Base-by-base conservation (phyloP, 2,888 invertebrate species). In the Cataglyphis altisquamis region DNA sequence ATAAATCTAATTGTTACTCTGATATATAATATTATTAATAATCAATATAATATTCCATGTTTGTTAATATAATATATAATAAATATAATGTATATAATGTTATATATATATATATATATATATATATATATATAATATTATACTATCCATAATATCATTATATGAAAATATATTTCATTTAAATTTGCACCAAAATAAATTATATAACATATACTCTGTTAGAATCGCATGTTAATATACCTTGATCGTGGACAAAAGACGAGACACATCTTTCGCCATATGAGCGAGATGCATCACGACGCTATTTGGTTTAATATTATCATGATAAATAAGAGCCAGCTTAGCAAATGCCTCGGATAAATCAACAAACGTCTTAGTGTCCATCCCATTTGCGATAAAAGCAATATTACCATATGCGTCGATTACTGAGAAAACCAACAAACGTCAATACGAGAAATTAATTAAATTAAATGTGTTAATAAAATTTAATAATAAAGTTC, bases 271-370 rank as follows among this genome's bases (percentile, higher is more conserved):
- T 66, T 86, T 84, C 0, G 89, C 67, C 15, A 93, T 86, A 32
- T 86, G 87, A 75, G 82, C 85, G 21, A 93, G 86, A 57, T 92
- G 91, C 39, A 66, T 41, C 3, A 83, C 82, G 5, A 93, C 84
- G 18, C 77, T 86, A 0, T 62, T 29, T 0, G 85, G 67, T 62
- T 90, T 92, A 4, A 93, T 85, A 36, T 84, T 67, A 0, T 52
- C 25, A 21, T 86, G 84, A 41, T 92, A 82, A 12, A 60, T 83
- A 0, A 91, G 83, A 0, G 91, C 89, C 45, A 94, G 78, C 87
- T 92, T 94, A 2, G 89, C 92, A 48, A 94, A 94, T 9, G 86
- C 84, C 86, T 92, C 94, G 88, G 93, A 93, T n/a, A 91, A 86
- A 29, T 93, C 92, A 1, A 92, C 90, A 52, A 93, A 91, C 3